Evolutionary conservation across 1,140 invertebrate genomes (phyloP), one percentile per base, ranked within the genome.

Genomic region (Kradibia gibbosae): DNA sequence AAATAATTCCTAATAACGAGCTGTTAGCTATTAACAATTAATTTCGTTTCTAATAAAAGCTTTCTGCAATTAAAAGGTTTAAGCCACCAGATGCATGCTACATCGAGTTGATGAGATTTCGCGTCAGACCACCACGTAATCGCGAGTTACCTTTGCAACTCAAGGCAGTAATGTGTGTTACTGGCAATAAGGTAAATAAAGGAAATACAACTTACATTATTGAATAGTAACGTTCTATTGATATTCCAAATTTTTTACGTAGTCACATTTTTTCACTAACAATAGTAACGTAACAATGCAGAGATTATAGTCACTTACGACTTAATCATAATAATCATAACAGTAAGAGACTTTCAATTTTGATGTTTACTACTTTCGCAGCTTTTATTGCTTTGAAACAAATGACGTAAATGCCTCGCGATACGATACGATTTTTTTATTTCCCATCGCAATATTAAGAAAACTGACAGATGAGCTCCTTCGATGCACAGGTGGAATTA

Each of bases 21-120:
- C n/a, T n/a, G n/a, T n/a, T n/a, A n/a, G n/a, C n/a, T n/a, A n/a
- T n/a, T n/a, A n/a, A n/a, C n/a, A n/a, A n/a, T n/a, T n/a, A n/a
- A n/a, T n/a, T n/a, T n/a, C n/a, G n/a, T n/a, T n/a, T n/a, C 50
- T 76, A 72, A 75, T 82, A 82, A 85, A 71, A 25, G 55, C 25
- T 73, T 74, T 82, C 39, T 72, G 78, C 80, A 80, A 84, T 82
- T 55, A 79, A 53, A 89, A 97, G 97, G 92, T 98, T 99, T 92
- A 97, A 98, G 90, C 99, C 99, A 72, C 97, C 99, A 25, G 99
- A 99, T 94, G 99, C 98, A 85, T 99, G 97, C 91, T 99, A 99
- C 90, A 97, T 99, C 88, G 98, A 99, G 92, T 92, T 99, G 87
- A 95, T 99, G 94, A 93, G 99, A 85, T 99, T 99, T 92, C 94